phyloP scores from a whole-genome alignment of 2,797 vertebrate species.

The Harpagifer antarcticus region DNA sequence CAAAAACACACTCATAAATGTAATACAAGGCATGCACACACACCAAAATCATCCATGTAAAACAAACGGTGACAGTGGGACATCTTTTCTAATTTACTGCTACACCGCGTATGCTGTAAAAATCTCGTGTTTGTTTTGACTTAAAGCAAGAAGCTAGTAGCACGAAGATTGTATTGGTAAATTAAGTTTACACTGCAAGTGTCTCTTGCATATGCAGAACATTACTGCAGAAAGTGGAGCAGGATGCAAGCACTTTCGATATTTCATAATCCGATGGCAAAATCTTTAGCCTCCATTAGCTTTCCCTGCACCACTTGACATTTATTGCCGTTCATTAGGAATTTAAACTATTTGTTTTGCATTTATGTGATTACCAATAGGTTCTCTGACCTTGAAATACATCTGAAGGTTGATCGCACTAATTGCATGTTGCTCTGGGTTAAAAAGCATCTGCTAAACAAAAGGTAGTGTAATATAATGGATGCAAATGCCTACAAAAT shows the following conservation, averaged over 20 bases:
- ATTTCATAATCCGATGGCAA: too few species aligned
- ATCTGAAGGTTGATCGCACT: too few species aligned
- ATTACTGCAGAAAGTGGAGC: slow-evolving; percentile 1
- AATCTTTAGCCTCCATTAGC: too few species aligned
- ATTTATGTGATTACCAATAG: not conserved
- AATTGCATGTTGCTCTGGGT: too few species aligned
- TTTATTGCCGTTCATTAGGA: not conserved
- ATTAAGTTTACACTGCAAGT: slow-evolving; percentile 37
- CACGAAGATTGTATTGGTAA: slow-evolving; percentile 20
- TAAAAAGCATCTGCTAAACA: too few species aligned
- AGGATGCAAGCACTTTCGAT: not conserved
- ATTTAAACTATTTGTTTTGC: not conserved
- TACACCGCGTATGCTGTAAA: slow-evolving; percentile 35
- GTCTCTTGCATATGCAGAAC: slow-evolving; percentile 9
- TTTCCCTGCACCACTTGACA: too few species aligned
- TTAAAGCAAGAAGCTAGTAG: slow-evolving; percentile 20
- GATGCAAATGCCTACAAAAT: not conserved
- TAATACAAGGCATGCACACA: slow-evolving; percentile 11
- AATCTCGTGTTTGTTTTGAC: slow-evolving; percentile 31
- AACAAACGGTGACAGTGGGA: slow-evolving; percentile 11
- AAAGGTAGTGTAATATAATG: not conserved
- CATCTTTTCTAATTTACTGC: slow-evolving; percentile 56
- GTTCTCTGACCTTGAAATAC: too few species aligned
- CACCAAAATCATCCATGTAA: slow-evolving; percentile 2
- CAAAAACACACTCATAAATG: slow-evolving; percentile 32